These are phyloP conservation scores for Ormyrus nitidulus DNA, from an alignment of 2,888 invertebrate genomes.

Conservation along the genomic window DNA sequence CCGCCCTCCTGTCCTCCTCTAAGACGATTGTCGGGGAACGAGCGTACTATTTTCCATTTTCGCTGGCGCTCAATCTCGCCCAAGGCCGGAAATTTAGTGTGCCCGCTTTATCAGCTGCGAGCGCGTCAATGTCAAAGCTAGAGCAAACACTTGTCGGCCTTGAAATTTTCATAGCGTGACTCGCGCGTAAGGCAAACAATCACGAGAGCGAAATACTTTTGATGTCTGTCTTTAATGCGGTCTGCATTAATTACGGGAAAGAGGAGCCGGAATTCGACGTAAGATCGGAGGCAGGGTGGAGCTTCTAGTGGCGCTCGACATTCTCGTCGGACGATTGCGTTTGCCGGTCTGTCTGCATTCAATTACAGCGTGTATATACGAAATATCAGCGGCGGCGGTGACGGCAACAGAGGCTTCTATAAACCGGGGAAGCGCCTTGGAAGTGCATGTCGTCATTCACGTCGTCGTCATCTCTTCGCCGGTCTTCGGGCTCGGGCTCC, in stretches of 20 bases:
- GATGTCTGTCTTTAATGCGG: slow-evolving; percentile 4
- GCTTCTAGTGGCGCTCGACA: slow-evolving; percentile 40
- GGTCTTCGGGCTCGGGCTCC: slow-evolving; percentile 45
- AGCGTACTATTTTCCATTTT: no score
- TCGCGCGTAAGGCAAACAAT: no score
- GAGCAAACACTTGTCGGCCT: neutral
- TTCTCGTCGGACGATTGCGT: slow-evolving; percentile 60
- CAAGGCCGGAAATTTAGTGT: no score
- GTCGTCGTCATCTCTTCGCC: slow-evolving; percentile 50
- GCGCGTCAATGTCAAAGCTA: no score
- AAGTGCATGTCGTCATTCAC: slow-evolving; percentile 62
- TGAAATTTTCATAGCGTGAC: neutral
- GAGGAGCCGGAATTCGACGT: slow-evolving; percentile 37
- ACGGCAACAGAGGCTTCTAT: slow-evolving; percentile 28
- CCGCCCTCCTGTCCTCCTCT: neutral
- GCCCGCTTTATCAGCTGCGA: no score
- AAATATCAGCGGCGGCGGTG: slow-evolving; percentile 54
- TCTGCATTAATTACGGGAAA: slow-evolving; percentile 36
- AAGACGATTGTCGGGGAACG: slow-evolving; percentile 28
- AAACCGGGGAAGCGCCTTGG: slow-evolving; percentile 43
- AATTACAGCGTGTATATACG: slow-evolving; percentile 67
- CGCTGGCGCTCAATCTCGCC: no score
- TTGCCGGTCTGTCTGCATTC: slow-evolving; percentile 66
- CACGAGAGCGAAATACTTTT: neutral
- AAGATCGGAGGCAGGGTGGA: slow-evolving; percentile 58